Evolutionary conservation across 2,113 vertebrate species (phyloP).

Genomic region (Peucedramus taeniatus): DNA sequence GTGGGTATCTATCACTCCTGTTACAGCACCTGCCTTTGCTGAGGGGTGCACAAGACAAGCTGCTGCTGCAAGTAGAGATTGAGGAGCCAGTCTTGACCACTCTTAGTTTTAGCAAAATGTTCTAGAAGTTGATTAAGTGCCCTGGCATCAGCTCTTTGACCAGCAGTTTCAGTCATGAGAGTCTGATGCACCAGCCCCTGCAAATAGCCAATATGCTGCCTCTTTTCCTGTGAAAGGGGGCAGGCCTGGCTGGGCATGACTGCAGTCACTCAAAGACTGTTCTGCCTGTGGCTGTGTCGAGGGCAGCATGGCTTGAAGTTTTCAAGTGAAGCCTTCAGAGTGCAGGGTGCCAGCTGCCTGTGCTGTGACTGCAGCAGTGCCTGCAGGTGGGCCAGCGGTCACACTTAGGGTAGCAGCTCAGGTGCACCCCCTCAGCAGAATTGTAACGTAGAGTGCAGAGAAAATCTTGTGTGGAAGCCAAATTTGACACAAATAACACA

Average conservation of each 20-base stretch:
- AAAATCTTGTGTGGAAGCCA: background rate
- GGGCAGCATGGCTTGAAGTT: background rate
- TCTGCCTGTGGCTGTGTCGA: background rate
- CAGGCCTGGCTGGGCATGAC: background rate
- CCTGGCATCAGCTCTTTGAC: background rate
- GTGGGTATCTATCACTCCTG: background rate
- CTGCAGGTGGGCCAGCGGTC: background rate
- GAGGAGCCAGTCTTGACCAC: background rate
- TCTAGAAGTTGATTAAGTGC: background rate
- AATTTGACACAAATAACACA: background rate
- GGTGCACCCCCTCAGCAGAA: background rate
- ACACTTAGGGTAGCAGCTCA: rapidly evolving
- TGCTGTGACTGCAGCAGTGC: background rate
- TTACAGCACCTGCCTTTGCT: background rate
- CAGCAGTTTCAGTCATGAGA: background rate
- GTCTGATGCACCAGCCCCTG: background rate
- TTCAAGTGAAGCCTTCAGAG: background rate
- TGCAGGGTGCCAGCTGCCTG: rapidly evolving
- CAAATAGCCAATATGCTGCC: background rate
- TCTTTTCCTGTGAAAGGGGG: background rate
- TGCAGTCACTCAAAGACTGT: background rate
- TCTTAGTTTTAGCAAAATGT: background rate
- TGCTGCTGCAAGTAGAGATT: background rate
- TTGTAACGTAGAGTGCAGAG: rapidly evolving
- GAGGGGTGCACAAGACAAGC: background rate